Conservation (phyloP, 2,797 vertebrate species). For the Pangasius djambal region DNA sequence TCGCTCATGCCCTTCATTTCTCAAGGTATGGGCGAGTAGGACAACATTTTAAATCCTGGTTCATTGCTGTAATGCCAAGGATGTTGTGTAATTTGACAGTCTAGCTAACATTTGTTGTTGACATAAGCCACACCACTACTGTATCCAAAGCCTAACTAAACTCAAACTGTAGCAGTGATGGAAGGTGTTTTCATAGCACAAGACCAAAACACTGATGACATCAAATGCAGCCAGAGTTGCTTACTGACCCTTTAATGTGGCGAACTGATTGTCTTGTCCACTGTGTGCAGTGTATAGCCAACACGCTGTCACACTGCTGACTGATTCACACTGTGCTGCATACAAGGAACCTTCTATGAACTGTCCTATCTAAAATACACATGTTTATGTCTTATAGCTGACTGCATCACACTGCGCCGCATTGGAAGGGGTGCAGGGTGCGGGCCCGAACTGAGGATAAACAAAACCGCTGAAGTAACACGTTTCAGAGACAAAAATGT, state of each 20-base stretch:
- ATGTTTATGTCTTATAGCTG: conserved; percentile 24
- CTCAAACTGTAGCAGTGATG: background rate
- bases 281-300: background rate
- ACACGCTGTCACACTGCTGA: background rate
- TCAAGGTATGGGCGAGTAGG: background rate
- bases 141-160: background rate
- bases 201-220: background rate
- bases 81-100: background rate
- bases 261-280: background rate
- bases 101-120: background rate
- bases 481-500: background rate
- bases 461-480: conserved; percentile 56
- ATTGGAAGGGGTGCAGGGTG: conserved; percentile 59
- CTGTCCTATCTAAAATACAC: background rate
- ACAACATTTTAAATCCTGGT: background rate
- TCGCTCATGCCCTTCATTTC: background rate
- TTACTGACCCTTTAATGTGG: conserved; percentile 12
- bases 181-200: no score
- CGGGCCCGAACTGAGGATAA: conserved; percentile 61
- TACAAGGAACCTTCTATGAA: background rate
- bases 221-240: background rate
- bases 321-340: background rate
- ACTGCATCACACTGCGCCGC: conserved; percentile 78
- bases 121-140: background rate
- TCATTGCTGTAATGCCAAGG: background rate